Evolutionary conservation across 2,797 vertebrate species (phyloP), one percentile per base, ranked within the genome.

Genomic region (Macropodus opercularis): DNA sequence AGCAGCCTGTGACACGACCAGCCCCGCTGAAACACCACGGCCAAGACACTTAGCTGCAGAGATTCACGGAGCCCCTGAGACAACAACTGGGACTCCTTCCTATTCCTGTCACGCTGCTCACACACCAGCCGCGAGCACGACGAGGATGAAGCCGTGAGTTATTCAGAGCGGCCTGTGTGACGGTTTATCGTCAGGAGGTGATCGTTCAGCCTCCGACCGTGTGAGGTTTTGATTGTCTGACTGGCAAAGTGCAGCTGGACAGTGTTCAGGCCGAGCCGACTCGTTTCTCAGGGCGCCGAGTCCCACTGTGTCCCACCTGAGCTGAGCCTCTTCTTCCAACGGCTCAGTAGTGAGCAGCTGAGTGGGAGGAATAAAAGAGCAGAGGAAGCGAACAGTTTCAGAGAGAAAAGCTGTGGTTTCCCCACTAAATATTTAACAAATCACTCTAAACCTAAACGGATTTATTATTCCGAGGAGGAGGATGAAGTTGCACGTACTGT

Each of bases 81-180:
- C 70, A 57, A 80, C 72, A 34, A 62, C 64, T 64, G 46, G 49
- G 39, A 77, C 67, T 85, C 17, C 47, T 87, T 86, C 72, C 81
- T 70, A 85, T 88, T 85, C 77, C 75, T 78, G 85, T 89, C 86
- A 89, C 86, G 85, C 70, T 69, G 64, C 73, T 43, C 66, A 56
- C 58, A 66, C 73, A 56, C 52, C 69, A 57, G 63, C 18, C 57
- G 66, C 55, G 40, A 18, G 5, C 9, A 32, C 19, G 63, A 29
- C 32, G n/a, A 53, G 1, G 34, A 17, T 19, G n/a, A 4, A 24
- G 49, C 27, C 0, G 3, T 62, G 69, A n/a, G n/a, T n/a, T n/a
- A 64, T 49, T 55, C 54, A 57, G 26, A 51, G 21, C n/a, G n/a
- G n/a, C n/a, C n/a, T n/a, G n/a, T n/a, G n/a, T n/a, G n/a, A n/a